Percentiles rank a stretch among this genome's conserved stretches.
phyloP scores from a whole-genome alignment of 2,113 vertebrate genomes.

The Colinus virginianus region DNA sequence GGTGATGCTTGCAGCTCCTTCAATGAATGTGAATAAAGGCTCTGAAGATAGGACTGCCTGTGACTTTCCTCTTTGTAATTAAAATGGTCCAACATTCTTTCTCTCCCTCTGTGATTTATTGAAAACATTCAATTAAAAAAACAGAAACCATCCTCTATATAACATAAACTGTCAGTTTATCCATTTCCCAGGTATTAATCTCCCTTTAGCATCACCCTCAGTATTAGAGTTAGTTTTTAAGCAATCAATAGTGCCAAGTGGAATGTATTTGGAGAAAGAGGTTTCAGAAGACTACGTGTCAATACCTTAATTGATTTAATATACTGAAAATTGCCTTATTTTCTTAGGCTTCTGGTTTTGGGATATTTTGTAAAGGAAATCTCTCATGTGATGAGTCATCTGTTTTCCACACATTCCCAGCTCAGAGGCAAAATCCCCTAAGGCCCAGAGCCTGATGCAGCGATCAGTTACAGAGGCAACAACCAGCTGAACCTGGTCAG shows the following conservation, averaged over 20 bases:
- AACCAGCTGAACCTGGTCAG: not conserved
- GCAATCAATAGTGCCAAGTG: not conserved
- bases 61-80: not conserved
- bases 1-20: not conserved
- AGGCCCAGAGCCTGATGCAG: not conserved
- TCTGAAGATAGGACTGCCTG: not conserved
- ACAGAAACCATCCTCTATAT: not conserved
- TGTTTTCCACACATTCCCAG: not conserved
- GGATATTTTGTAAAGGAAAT: not conserved
- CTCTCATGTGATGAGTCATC: not conserved
- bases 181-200: not conserved
- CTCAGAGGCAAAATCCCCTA: not conserved
- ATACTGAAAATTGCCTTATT: not conserved
- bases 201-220: not conserved
- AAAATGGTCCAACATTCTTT: not conserved
- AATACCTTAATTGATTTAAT: not conserved
- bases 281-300: not conserved
- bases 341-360: not conserved
- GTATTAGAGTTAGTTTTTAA: not conserved
- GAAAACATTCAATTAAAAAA: not conserved
- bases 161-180: not conserved
- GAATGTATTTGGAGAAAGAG: not conserved
- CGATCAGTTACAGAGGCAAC: not conserved
- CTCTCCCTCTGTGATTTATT: not conserved
- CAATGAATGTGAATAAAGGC: not conserved